Conservation (phyloP, 2,888 invertebrate genomes). For the Sinhomidia bicolor region DNA sequence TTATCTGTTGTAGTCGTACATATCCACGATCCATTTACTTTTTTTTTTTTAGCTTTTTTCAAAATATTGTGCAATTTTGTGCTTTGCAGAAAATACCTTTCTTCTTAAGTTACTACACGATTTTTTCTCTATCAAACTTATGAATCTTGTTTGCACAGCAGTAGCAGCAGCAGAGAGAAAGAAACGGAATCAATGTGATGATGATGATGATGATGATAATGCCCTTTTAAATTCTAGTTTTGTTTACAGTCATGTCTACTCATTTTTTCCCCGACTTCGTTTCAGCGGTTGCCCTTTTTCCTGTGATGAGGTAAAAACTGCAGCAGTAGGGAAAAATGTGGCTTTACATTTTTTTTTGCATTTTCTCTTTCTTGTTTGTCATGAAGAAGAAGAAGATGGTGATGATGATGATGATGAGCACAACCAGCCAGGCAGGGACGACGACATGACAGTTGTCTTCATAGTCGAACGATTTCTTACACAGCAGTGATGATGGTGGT, state of each 20-base stretch:
- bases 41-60: too few species aligned
- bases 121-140: background rate
- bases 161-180: too few species aligned
- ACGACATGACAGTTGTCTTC: conserved; percentile 40
- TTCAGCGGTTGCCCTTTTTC: conserved; percentile 41
- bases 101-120: too few species aligned
- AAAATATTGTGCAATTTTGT: too few species aligned
- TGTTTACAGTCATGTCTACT: background rate
- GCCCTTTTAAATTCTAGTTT: background rate
- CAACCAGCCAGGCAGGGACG: background rate
- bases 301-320: background rate
- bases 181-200: conserved; percentile 9
- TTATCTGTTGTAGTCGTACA: too few species aligned
- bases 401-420: too few species aligned
- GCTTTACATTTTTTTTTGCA: background rate
- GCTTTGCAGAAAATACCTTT: too few species aligned
- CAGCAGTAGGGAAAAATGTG: background rate
- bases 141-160: background rate
- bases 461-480: conserved; percentile 24
- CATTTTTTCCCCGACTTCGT: background rate
- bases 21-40: too few species aligned
- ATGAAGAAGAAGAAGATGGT: background rate
- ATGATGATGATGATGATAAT: background rate
- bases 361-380: conserved; percentile 33
- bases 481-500: background rate